Conservation (phyloP, 2,888 invertebrate species). For the Branchellion lobata region DNA sequence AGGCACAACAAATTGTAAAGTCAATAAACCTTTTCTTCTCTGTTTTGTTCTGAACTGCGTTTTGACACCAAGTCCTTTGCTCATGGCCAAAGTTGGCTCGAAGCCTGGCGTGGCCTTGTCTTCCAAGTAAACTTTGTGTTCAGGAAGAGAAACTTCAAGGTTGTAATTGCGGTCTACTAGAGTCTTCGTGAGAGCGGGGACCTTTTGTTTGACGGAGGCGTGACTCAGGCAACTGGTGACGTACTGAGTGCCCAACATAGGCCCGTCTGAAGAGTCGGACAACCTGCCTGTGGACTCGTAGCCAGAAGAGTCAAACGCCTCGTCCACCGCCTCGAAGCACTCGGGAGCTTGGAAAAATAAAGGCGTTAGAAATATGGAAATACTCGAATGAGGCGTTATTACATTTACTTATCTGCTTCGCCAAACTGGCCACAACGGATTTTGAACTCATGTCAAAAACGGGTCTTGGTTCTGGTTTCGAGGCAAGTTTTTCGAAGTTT, state of each 20-base stretch:
- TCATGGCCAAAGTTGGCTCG: background rate
- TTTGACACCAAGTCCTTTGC: background rate
- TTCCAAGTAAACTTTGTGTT: background rate
- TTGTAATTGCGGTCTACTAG: background rate
- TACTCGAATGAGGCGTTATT: background rate
- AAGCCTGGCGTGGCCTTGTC: background rate
- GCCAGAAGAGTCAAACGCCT: background rate
- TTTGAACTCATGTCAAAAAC: background rate
- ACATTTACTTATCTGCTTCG: background rate
- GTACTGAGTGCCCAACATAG: background rate
- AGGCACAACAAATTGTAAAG: too few species aligned
- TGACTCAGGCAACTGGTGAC: background rate
- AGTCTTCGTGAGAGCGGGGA: background rate
- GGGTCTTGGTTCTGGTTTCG: background rate
- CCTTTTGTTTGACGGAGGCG: background rate
- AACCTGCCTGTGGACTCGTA: background rate
- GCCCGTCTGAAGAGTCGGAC: background rate
- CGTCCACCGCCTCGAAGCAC: background rate
- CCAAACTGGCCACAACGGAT: background rate
- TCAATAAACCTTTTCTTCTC: background rate
- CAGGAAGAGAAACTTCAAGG: background rate
- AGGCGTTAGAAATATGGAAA: background rate
- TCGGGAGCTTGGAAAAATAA: slow-evolving; percentile 1
- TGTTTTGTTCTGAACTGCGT: background rate
- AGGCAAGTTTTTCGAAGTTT: background rate